Evolutionary conservation across 2,888 invertebrate genomes (phyloP).

Genomic region (Catocala nupta): DNA sequence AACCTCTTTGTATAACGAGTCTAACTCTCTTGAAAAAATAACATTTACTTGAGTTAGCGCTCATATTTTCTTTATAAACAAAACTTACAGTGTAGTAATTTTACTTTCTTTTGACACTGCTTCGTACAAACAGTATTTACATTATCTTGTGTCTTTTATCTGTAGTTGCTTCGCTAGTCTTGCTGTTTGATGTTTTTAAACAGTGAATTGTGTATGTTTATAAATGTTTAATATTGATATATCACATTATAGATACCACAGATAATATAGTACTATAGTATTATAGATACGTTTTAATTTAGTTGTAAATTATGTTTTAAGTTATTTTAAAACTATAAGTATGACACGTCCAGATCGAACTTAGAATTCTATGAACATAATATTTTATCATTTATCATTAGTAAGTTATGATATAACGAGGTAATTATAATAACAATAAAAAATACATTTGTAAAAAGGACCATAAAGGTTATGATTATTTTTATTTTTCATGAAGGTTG

Average conservation of each 20-base stretch:
- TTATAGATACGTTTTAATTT: too few relatives aligned
- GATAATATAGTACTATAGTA: too few relatives aligned
- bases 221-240: too few relatives aligned
- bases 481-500: slow-evolving; percentile 9
- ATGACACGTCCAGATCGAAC: too few relatives aligned
- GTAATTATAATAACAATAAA: neutral
- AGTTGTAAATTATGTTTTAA: too few relatives aligned
- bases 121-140: slow-evolving; percentile 37
- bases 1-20: slow-evolving; percentile 51
- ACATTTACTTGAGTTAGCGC: slow-evolving; percentile 39
- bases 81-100: slow-evolving; percentile 34
- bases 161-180: slow-evolving; percentile 30
- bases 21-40: slow-evolving; percentile 34
- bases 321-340: too few relatives aligned
- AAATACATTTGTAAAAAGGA: slow-evolving; percentile 7
- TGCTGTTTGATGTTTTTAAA: slow-evolving; percentile 3
- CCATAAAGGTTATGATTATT: slow-evolving; percentile 11
- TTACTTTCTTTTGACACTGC: slow-evolving; percentile 39
- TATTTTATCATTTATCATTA: too few relatives aligned
- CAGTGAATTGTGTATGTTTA: too few relatives aligned
- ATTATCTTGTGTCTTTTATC: slow-evolving; percentile 37
- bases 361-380: too few relatives aligned
- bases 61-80: slow-evolving; percentile 53
- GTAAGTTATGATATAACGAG: too few relatives aligned
- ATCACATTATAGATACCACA: too few relatives aligned